These are phyloP conservation scores for Tautogolabrus adspersus DNA, from an alignment of 2,113 vertebrate genomes.

Conservation along the genomic window DNA sequence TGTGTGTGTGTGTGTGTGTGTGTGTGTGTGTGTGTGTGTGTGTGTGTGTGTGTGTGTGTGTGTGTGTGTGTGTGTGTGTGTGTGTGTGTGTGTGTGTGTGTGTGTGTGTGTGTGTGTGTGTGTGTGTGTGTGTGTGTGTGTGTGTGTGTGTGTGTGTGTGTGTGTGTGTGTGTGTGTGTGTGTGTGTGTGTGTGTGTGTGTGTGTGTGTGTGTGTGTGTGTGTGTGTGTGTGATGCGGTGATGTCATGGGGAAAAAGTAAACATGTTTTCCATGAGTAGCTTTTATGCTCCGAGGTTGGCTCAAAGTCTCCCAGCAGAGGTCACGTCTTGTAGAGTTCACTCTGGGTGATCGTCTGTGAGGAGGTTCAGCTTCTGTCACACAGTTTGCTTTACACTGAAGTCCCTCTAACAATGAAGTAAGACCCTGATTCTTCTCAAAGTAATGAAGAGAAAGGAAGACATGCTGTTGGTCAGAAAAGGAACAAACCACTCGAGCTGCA, in stretches of 20 bases:
- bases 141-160: too few species aligned
- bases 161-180: too few species aligned
- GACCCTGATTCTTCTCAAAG: background rate
- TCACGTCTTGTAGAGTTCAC: slow-evolving; percentile 21
- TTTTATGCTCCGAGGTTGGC: slow-evolving; percentile 63
- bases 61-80: too few species aligned
- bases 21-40: slow-evolving; percentile 32
- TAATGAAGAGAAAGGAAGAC: background rate
- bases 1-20: slow-evolving; percentile 36
- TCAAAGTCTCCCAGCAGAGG: slow-evolving; percentile 56
- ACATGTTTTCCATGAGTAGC: slow-evolving; percentile 62
- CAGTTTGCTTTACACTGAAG: slow-evolving; percentile 10
- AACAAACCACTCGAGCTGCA: background rate
- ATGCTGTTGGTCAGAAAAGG: background rate
- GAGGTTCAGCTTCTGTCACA: slow-evolving; percentile 21
- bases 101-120: too few species aligned
- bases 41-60: slow-evolving; percentile 34
- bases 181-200: too few species aligned
- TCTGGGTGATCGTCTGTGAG: slow-evolving; percentile 28
- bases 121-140: too few species aligned
- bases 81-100: too few species aligned
- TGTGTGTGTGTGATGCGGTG: slow-evolving; percentile 36
- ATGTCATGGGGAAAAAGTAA: slow-evolving; percentile 67
- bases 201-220: too few species aligned
- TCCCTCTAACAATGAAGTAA: background rate